Evolutionary conservation across 2,797 vertebrate species (phyloP).

Genomic region (Chaetodon trifasciatus): DNA sequence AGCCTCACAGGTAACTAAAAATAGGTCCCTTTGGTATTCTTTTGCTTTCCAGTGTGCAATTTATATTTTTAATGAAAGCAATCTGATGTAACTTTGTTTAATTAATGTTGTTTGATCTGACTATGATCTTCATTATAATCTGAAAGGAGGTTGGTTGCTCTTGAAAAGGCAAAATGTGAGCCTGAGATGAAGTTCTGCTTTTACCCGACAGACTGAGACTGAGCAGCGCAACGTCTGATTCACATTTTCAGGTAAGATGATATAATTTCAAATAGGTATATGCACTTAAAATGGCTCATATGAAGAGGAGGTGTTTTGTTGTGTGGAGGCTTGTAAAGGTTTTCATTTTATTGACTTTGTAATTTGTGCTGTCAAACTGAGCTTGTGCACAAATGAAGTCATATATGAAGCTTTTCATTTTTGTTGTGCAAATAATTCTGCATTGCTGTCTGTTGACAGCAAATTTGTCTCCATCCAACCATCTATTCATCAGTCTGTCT

Average conservation of each 20-base stretch:
- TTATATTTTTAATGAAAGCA: constrained; percentile 12
- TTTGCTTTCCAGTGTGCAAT: not conserved
- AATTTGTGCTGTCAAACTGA: not conserved
- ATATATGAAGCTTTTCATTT: not conserved
- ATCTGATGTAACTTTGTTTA: constrained; percentile 34
- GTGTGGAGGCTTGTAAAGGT: not conserved
- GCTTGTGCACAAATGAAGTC: not conserved
- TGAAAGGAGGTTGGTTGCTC: not conserved
- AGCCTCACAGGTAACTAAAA: constrained; percentile 32
- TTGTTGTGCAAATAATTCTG: not conserved
- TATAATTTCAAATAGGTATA: not conserved
- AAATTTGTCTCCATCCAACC: not conserved
- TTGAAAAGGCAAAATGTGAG: constrained; percentile 21
- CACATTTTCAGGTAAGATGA: constrained; percentile 10
- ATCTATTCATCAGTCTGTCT: not conserved
- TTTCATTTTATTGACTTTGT: not conserved
- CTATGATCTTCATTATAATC: not conserved
- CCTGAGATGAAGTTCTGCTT: not conserved
- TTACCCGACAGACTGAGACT: not conserved
- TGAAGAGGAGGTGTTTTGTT: not conserved
- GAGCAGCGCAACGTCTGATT: not conserved
- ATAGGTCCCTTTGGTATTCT: constrained; percentile 48
- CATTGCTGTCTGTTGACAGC: not conserved
- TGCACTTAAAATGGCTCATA: not conserved
- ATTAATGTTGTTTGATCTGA: constrained; percentile 10